Evolutionary conservation across 2,888 invertebrate genomes (phyloP).

Genomic region (Stenodema calcarata): DNA sequence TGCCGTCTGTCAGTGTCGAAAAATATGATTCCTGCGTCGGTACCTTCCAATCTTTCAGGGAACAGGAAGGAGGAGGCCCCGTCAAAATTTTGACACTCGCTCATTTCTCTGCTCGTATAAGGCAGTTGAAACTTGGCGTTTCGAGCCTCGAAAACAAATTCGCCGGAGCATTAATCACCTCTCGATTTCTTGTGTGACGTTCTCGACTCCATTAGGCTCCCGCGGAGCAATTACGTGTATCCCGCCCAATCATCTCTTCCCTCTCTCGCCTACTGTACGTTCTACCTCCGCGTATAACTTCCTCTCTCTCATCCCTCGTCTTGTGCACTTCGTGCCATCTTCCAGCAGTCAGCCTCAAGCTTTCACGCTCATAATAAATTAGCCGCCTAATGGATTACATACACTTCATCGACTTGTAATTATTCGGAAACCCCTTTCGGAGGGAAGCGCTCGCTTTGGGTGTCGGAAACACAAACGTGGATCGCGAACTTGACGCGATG

Average conservation of each 20-base stretch:
- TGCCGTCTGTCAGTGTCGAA: background rate
- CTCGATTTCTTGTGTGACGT: constrained; percentile 25
- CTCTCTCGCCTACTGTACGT: background rate
- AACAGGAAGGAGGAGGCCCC: background rate
- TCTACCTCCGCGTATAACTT: background rate
- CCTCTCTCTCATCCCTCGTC: background rate
- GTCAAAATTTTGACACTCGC: background rate
- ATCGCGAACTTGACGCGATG: too few species aligned
- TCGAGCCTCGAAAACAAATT: background rate
- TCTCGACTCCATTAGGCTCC: constrained; percentile 24
- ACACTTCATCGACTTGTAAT: constrained; percentile 32
- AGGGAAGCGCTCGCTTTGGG: background rate
- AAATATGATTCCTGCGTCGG: background rate
- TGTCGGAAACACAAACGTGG: background rate
- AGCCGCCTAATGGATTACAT: constrained; percentile 27
- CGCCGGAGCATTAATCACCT: constrained; percentile 27
- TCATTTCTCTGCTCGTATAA: background rate
- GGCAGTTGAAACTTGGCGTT: background rate
- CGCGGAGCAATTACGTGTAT: constrained; percentile 1
- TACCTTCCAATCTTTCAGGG: background rate
- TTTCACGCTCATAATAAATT: constrained; percentile 22
- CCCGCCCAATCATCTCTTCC: background rate
- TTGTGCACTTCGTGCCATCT: background rate
- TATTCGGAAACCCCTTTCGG: background rate
- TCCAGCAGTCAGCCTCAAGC: background rate